Conservation (phyloP, 2,797 vertebrate genomes). For the Anabas testudineus region DNA sequence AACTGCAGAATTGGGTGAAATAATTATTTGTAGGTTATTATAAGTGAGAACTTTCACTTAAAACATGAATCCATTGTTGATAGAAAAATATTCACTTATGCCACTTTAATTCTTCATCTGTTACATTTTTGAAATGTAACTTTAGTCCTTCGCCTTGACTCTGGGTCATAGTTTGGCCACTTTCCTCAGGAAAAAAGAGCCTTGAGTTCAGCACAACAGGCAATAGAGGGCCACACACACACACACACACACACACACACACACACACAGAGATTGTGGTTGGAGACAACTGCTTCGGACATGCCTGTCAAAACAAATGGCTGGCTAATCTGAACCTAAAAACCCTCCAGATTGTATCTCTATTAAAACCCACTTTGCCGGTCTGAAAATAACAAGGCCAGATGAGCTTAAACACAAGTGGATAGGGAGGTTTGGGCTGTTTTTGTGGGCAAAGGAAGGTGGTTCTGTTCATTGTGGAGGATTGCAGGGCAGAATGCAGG, state of each 20-base stretch:
- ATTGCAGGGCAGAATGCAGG: background rate
- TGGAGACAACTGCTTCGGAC: slow-evolving; percentile 33
- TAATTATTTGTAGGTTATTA: background rate
- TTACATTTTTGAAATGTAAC: no score
- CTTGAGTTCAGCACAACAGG: slow-evolving; percentile 17
- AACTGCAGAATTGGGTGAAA: background rate
- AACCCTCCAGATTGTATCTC: slow-evolving; percentile 37
- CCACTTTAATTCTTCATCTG: background rate
- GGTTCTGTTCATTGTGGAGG: slow-evolving; percentile 15
- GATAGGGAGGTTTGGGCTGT: slow-evolving; percentile 10
- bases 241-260: slow-evolving; percentile 16
- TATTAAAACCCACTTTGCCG: slow-evolving; percentile 17
- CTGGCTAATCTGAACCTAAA: slow-evolving; percentile 31
- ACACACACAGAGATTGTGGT: slow-evolving; percentile 15
- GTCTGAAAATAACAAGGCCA: slow-evolving; percentile 19
- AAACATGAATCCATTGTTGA: background rate
- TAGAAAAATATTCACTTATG: background rate
- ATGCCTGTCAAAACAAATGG: slow-evolving; percentile 48
- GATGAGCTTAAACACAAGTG: background rate
- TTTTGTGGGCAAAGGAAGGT: slow-evolving; percentile 23
- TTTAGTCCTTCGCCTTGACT: slow-evolving; percentile 1
- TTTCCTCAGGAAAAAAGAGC: slow-evolving; percentile 8
- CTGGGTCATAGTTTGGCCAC: background rate
- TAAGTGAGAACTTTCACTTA: background rate
- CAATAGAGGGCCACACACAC: slow-evolving; percentile 28